phyloP scores from a whole-genome alignment of 1,140 invertebrate species.

The Drosophila lowei region DNA sequence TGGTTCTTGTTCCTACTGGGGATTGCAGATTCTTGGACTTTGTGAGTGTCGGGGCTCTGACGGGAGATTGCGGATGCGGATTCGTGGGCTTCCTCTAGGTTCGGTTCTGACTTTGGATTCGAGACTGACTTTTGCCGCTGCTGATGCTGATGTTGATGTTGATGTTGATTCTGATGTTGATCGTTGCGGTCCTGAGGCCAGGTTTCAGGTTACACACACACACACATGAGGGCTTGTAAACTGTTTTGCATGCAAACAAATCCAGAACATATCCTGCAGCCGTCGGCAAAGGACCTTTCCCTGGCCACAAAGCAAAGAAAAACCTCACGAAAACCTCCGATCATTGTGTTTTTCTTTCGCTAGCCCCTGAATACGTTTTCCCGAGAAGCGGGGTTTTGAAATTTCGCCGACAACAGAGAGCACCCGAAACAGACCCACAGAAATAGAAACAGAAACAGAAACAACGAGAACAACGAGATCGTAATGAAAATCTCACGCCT shows the following conservation, averaged over 20 bases:
- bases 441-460: constrained; percentile 13
- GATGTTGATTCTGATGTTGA: neutral
- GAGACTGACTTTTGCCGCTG: constrained; percentile 46
- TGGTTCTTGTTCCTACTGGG: neutral
- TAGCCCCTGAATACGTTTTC: constrained; percentile 39
- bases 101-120: neutral
- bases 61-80: no score
- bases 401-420: constrained; percentile 57
- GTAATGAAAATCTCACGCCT: constrained; percentile 75
- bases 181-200: constrained; percentile 27
- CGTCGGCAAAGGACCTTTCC: constrained; percentile 22
- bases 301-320: constrained; percentile 14
- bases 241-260: constrained; percentile 70
- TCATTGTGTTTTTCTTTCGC: constrained; percentile 39
- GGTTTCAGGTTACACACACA: constrained; percentile 54
- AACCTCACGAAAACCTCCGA: constrained; percentile 14
- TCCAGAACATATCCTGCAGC: constrained; percentile 55
- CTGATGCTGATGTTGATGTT: constrained; percentile 45
- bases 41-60: neutral
- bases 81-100: no score
- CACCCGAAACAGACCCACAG: constrained; percentile 3
- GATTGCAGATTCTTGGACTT: constrained; percentile 1
- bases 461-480: constrained; percentile 11
- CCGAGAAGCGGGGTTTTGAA: constrained; percentile 63
- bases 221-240: constrained; percentile 21